Evolutionary conservation across 2,797 vertebrate genomes (phyloP), one percentile per base, ranked within the genome.

Genomic region (Clamator glandarius): DNA sequence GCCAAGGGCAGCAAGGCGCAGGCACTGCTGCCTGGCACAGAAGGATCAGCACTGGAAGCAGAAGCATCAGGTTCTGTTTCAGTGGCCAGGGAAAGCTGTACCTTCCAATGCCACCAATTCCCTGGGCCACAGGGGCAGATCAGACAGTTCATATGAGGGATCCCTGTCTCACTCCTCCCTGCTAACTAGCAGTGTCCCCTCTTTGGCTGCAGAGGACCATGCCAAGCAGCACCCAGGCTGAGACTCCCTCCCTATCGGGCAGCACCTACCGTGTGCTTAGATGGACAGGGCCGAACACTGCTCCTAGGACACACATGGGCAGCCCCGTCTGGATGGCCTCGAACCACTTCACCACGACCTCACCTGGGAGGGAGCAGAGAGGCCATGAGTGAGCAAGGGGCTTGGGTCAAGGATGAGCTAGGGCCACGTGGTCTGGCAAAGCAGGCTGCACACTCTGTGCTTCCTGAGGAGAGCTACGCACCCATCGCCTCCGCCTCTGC

Each of bases 301-400:
- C 99, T 96, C 99, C 99, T 80, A 99, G 97, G 75, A 98, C 87
- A 80, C 99, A 99, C 99, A 99, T 99, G 92, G 99, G 99, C 81
- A 99, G 97, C 48, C 99, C 98, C 0, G 99, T 99, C 97, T 99
- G 99, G 63, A 98, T 89, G 3, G 99, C 99, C 92, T 99, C 99
- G 3, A 99, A 99, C 98, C 98, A 99, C 70, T 99, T 99, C 63
- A 99, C 99, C 42, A 98, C 98, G 6, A 99, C 98, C 94, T 99
- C 99, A 4, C 99, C 99, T 99, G 95, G 8, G 3, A 89, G 63
- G 66, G 52, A 75, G 52, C 19, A 57, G 25, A 31, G 42, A 51
- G 26, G 31, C 14, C 5, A 3, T 96, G 64, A 96, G 77, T 0
- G 6, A 21, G 41, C 54, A 36, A 9, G 24, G 36, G 2, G 9